phyloP scores from a whole-genome alignment of 2,113 vertebrate species.

The Anser cygnoides region DNA sequence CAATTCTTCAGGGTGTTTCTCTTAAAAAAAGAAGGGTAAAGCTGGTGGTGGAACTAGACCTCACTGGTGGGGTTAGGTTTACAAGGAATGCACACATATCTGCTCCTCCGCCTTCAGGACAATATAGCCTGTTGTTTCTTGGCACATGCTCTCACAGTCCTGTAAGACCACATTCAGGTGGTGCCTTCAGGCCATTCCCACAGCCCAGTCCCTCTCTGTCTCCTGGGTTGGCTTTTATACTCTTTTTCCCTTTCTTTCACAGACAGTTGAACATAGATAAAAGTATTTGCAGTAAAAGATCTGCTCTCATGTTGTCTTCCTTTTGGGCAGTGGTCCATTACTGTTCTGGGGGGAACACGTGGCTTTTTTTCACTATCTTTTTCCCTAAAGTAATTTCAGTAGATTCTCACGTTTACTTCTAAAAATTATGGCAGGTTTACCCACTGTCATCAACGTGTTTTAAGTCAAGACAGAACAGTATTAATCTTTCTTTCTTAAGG shows the following conservation, averaged over 20 bases:
- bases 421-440: neutral
- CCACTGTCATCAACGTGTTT: neutral
- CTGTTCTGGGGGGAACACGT: neutral
- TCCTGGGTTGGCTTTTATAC: slow-evolving; percentile 14
- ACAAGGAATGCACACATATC: neutral
- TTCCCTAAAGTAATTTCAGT: neutral
- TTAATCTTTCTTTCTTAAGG: neutral
- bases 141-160: neutral
- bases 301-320: neutral
- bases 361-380: neutral
- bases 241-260: slow-evolving; percentile 22
- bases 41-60: neutral
- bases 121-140: neutral
- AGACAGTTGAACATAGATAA: slow-evolving; percentile 31
- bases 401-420: neutral
- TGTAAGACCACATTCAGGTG: neutral
- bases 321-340: neutral
- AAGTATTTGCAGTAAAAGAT: slow-evolving; percentile 12
- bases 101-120: neutral
- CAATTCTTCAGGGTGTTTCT: neutral
- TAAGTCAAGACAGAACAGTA: neutral
- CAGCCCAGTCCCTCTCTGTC: neutral
- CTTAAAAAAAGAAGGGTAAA: neutral
- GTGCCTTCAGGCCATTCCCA: neutral
- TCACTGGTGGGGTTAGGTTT: neutral